phyloP scores from a whole-genome alignment of 35 echinoderm and acorn worm genomes.

The Chiridota heheva region DNA sequence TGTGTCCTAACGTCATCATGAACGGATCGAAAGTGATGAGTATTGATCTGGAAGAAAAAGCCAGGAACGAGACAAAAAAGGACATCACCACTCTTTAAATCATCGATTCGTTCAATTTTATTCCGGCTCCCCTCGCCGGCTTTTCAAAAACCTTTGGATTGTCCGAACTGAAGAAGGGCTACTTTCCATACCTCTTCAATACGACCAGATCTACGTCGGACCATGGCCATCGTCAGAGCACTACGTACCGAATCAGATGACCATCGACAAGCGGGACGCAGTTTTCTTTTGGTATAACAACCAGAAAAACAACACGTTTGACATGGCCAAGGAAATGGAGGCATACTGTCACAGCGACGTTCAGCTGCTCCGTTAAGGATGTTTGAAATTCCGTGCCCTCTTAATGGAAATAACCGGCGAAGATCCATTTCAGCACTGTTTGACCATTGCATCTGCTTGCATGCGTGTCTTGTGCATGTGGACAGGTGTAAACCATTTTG shows the following conservation, averaged over 20 bases:
- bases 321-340: too few relatives aligned
- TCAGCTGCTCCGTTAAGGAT: too few relatives aligned
- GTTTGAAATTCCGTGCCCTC: too few relatives aligned
- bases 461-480: background rate
- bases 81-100: background rate
- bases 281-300: background rate
- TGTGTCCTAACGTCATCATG: too few relatives aligned
- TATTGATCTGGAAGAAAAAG: too few relatives aligned
- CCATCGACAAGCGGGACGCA: background rate
- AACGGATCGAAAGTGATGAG: too few relatives aligned
- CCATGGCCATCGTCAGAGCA: background rate
- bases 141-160: constrained; percentile 43
- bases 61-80: too few relatives aligned
- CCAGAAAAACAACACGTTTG: too few relatives aligned
- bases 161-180: constrained; percentile 25
- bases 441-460: constrained; percentile 24
- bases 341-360: too few relatives aligned
- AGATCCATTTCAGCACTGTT: constrained; percentile 30
- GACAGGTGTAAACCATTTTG: too few relatives aligned
- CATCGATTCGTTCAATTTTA: constrained; percentile 36
- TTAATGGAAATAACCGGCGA: too few relatives aligned
- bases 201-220: background rate
- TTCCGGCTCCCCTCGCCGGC: constrained; percentile 26
- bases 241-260: background rate
- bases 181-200: constrained; percentile 38